Conservation (phyloP, 2,888 invertebrate species). For the Pollenia labialis region DNA sequence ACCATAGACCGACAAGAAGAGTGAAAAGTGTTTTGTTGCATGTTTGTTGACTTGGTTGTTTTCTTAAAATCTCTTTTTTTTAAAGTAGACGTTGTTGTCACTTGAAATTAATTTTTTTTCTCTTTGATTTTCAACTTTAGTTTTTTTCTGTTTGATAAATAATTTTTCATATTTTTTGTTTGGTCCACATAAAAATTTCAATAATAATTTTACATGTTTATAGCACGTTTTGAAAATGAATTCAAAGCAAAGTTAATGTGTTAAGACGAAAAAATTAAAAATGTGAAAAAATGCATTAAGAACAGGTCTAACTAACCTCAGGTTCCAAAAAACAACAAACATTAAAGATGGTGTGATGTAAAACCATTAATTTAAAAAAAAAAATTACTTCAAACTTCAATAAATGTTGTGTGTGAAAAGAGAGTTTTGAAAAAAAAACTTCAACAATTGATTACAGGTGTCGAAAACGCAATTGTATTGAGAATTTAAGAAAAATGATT, state of each 20-base stretch:
- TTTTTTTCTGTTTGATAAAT: conserved; percentile 29
- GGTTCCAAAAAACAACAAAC: conserved; percentile 30
- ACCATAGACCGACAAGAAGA: conserved; percentile 14
- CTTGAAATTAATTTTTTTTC: conserved; percentile 61
- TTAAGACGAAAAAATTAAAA: conserved; percentile 18
- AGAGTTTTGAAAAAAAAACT: conserved; percentile 3
- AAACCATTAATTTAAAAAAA: conserved; percentile 50
- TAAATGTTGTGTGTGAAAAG: conserved; percentile 11
- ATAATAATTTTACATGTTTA: conserved; percentile 52
- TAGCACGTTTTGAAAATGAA: conserved; percentile 16
- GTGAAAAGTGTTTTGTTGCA: conserved; percentile 16
- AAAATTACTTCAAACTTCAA: conserved; percentile 4
- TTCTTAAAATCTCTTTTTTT: neutral
- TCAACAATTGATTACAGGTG: conserved; percentile 9
- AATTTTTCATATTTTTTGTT: conserved; percentile 51
- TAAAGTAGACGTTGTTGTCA: conserved; percentile 56
- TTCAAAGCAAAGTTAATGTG: conserved; percentile 4
- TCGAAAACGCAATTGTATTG: neutral
- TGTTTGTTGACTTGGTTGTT: conserved; percentile 1
- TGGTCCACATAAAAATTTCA: conserved; percentile 23
- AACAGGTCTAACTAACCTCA: conserved; percentile 72
- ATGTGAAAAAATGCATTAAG: conserved; percentile 16
- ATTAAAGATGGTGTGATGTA: conserved; percentile 35
- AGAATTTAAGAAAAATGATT: conserved; percentile 33
- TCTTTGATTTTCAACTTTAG: conserved; percentile 56